Percentiles rank a stretch among this genome's conserved stretches.
Conservation (phyloP, 2,113 vertebrate species). For the Cyanoramphus novaezelandiae region DNA sequence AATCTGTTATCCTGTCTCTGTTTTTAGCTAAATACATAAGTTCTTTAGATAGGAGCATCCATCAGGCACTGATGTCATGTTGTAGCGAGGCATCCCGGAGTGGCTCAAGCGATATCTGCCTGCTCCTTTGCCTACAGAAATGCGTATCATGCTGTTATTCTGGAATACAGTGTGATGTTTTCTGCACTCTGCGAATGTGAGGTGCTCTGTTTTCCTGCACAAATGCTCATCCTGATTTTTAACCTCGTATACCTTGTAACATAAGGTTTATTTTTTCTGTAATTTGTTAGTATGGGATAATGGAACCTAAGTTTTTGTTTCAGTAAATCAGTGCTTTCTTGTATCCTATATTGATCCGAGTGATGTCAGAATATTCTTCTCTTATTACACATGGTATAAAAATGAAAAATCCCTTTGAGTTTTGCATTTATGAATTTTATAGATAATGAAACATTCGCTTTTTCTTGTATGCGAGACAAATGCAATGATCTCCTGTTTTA, state of each 20-base stretch:
- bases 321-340: not conserved
- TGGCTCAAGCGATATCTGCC: not conserved
- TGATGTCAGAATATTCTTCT: not conserved
- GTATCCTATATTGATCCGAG: fast-evolving
- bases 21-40: not conserved
- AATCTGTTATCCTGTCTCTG: not conserved
- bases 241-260: not conserved
- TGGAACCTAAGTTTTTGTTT: not conserved
- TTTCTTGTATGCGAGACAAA: not conserved
- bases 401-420: not conserved
- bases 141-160: not conserved
- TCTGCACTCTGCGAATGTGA: not conserved
- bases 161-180: not conserved
- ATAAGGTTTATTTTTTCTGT: not conserved
- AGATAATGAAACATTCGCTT: not conserved
- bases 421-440: not conserved
- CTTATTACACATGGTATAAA: not conserved
- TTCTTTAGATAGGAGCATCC: not conserved
- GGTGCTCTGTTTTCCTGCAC: not conserved
- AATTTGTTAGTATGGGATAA: not conserved
- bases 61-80: not conserved
- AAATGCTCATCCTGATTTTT: not conserved
- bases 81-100: not conserved
- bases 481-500: not conserved
- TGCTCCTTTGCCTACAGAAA: not conserved